A percentile compares a stretch with the other conserved stretches of the same genome.
phyloP scores from a whole-genome alignment of 2,888 invertebrate species.

The Bembecia ichneumoniformis region DNA sequence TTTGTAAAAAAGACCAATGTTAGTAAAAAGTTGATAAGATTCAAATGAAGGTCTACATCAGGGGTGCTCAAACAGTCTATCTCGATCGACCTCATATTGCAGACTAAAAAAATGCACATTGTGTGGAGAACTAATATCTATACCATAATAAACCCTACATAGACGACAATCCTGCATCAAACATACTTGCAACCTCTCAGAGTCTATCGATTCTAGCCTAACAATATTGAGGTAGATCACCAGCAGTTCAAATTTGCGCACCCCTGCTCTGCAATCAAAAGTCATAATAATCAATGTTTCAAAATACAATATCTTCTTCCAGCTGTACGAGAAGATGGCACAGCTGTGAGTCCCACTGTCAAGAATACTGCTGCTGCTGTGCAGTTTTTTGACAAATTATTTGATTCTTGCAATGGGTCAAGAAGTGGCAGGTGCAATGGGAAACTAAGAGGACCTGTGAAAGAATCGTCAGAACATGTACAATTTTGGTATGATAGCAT shows the following conservation, averaged over 20 bases:
- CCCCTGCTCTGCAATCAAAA: not conserved
- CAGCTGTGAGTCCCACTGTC: not conserved
- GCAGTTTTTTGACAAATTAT: constrained; percentile 9
- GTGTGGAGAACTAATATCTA: no score
- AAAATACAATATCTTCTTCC: not conserved
- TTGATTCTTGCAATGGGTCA: constrained; percentile 9
- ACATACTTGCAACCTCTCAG: not conserved
- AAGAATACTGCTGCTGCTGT: constrained; percentile 7
- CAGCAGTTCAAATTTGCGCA: no score
- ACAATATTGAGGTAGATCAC: no score
- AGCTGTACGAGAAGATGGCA: not conserved
- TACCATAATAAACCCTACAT: not conserved
- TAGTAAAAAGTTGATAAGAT: no score
- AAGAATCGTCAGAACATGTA: constrained; percentile 5
- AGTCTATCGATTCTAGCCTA: no score
- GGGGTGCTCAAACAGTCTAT: no score
- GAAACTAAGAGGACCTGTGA: constrained; percentile 8
- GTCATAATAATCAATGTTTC: not conserved
- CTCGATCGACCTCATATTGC: no score
- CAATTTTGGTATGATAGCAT: no score
- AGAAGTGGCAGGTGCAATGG: constrained; percentile 3
- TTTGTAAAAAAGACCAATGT: no score
- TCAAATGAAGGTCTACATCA: no score
- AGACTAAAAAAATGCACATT: no score
- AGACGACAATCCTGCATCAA: not conserved